These are phyloP conservation scores for Homalodisca vitripennis DNA, from an alignment of 1,140 invertebrate species.

Conservation along the genomic window DNA sequence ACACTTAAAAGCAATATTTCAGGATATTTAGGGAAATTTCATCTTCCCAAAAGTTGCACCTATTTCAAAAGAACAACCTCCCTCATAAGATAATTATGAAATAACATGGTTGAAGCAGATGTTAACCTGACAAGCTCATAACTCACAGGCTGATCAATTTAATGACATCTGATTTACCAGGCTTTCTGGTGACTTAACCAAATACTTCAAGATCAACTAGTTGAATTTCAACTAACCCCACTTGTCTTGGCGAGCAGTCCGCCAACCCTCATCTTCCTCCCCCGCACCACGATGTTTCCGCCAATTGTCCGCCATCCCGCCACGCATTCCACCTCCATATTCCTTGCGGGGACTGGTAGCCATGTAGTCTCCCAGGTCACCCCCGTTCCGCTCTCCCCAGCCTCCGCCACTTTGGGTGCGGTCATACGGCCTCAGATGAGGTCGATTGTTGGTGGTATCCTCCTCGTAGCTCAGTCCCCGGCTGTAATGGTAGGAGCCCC, in stretches of 20 bases:
- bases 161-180: no score
- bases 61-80: no score
- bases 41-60: no score
- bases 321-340: constrained; percentile 38
- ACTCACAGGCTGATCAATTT: no score
- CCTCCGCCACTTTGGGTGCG: constrained; percentile 40
- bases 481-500: constrained; percentile 56
- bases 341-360: constrained; percentile 44
- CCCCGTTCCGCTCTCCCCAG: constrained; percentile 64
- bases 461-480: constrained; percentile 57
- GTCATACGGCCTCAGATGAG: constrained; percentile 45
- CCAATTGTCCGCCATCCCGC: constrained; percentile 58
- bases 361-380: constrained; percentile 48
- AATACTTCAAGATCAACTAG: constrained; percentile 2
- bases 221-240: not conserved
- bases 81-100: no score
- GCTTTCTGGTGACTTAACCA: no score
- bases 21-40: no score
- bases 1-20: no score
- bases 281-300: constrained; percentile 56
- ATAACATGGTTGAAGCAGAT: no score
- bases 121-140: no score
- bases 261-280: constrained; percentile 47
- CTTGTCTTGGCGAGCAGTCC: constrained; percentile 35
- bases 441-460: constrained; percentile 27